Base-by-base conservation (phyloP, 2,113 vertebrate genomes). In the Trichechus manatus region DNA sequence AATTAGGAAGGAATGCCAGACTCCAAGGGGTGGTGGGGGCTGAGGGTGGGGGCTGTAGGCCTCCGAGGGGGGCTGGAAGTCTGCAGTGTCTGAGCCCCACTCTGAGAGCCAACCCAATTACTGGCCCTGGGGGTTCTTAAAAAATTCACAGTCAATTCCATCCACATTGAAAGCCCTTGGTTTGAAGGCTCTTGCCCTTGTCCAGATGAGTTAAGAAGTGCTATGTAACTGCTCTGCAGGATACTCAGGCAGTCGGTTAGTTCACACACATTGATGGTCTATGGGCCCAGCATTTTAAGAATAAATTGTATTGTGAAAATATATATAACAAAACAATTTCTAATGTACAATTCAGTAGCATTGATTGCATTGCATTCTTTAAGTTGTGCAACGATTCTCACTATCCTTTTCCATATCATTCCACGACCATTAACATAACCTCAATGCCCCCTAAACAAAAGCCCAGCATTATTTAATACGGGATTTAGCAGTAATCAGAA, bases 231-330 rank as follows among this genome's bases (percentile, higher is more conserved):
- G 6, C 31, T 2, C 20, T n/a, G 47, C 31, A 4, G 72, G 29
- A 5, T 0, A 72, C 64, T 63, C 56, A 3, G 11, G 63, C 11
- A 47, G 39, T 7, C 13, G 29, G 50, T 22, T 29, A 11, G 87
- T 2, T 1, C 47, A 13, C 6, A 23, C 4, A 2, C 6, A 9
- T 3, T 36, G 5, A 3, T 23, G 17, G 0, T 39, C 59, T 20
- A 4, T 70, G 39, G 9, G 17, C 56, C 33, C 17, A 72, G 1
- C 68, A 72, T 72, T 72, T 72, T 20, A 17, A 72, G 20, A 70
- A n/a, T 15, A 23, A 72, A 72, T 20, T 6, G 36, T 19, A 36
- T 36, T 36, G 14, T 20, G n/a, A 72, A 31, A 72, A 72, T 61
- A 23, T 61, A 22, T 25, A 72, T 74, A 20, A 39, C 72, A 74